Evolutionary conservation across 2,797 vertebrate genomes (phyloP).

Genomic region (Crypturellus tataupa): DNA sequence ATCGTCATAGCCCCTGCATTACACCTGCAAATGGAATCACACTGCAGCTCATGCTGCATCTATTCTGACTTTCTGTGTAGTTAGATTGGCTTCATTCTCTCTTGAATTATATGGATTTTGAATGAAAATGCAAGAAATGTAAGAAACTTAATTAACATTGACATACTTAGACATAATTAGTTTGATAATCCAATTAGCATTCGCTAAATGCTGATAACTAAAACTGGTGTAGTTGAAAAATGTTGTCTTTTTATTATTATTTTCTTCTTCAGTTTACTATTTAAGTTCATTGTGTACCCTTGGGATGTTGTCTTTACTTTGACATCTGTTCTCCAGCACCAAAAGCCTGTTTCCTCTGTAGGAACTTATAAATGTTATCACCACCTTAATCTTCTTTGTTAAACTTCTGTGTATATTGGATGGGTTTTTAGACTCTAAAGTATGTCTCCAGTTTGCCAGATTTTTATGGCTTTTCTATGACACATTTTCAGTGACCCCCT

Average conservation of each 20-base stretch:
- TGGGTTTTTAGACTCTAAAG: background rate
- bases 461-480: background rate
- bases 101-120: background rate
- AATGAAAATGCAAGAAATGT: background rate
- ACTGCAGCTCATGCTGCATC: background rate
- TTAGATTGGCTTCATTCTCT: background rate
- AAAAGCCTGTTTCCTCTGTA: background rate
- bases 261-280: background rate
- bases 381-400: background rate
- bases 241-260: background rate
- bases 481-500: background rate
- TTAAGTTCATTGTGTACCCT: background rate
- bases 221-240: background rate
- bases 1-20: background rate
- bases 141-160: background rate
- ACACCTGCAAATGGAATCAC: background rate
- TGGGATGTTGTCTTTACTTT: background rate
- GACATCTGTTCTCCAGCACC: background rate
- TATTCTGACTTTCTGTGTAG: background rate
- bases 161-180: no score
- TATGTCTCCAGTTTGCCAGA: background rate
- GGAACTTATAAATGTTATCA: background rate
- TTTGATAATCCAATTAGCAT: background rate
- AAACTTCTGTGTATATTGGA: background rate
- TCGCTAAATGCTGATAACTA: background rate